These are phyloP conservation scores for Diogma glabrata DNA, from an alignment of 2,888 invertebrate genomes.

Conservation along the genomic window DNA sequence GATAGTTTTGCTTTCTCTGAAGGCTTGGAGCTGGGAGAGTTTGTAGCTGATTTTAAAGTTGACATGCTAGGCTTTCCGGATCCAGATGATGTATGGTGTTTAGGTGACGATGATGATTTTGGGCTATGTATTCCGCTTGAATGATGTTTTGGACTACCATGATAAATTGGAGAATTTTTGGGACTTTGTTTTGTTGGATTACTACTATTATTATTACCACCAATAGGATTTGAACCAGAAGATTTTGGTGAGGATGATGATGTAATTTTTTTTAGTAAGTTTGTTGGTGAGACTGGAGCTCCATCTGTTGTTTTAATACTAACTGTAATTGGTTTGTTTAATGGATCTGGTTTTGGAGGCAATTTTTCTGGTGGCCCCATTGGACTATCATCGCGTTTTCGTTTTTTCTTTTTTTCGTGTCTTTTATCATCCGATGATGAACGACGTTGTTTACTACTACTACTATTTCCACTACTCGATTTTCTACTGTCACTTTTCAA, in stretches of 20 bases:
- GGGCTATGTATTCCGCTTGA: constrained; percentile 58
- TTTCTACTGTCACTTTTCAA: constrained; percentile 38
- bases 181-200: constrained; percentile 50
- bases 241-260: constrained; percentile 52
- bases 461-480: constrained; percentile 13
- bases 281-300: constrained; percentile 51
- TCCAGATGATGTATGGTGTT: constrained; percentile 54
- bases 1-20: constrained; percentile 1
- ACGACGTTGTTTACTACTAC: constrained; percentile 27
- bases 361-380: constrained; percentile 78
- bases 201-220: constrained; percentile 38
- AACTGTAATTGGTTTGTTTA: constrained; percentile 59
- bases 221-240: constrained; percentile 49
- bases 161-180: constrained; percentile 57
- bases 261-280: constrained; percentile 55
- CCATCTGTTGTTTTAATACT: constrained; percentile 57
- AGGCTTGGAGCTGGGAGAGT: constrained; percentile 52
- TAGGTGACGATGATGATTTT: constrained; percentile 61
- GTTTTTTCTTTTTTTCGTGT: constrained; percentile 63
- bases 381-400: constrained; percentile 60
- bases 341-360: constrained; percentile 58
- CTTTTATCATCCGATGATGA: constrained; percentile 33
- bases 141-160: constrained; percentile 60
- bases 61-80: constrained; percentile 86
- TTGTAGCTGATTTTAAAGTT: constrained; percentile 66